Percentiles rank a stretch among this genome's conserved stretches.
These are phyloP conservation scores for Agrilus biguttatus DNA, from an alignment of 2,888 invertebrate genomes.

Conservation along the genomic window DNA sequence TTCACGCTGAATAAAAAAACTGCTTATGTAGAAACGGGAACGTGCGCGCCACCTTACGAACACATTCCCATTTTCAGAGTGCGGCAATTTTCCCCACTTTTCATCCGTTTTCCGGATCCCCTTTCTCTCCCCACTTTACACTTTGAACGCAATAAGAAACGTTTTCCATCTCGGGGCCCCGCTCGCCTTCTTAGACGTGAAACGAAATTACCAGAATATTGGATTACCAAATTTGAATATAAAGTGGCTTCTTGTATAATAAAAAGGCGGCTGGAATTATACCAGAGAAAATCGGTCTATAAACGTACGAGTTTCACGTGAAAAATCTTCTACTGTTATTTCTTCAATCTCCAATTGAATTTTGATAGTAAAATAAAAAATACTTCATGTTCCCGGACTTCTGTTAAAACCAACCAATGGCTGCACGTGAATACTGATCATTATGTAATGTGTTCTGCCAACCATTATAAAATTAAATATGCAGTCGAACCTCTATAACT, in stretches of 20 bases:
- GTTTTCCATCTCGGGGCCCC: slow-evolving; percentile 13
- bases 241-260: slow-evolving; percentile 25
- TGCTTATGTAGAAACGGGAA: slow-evolving; percentile 24
- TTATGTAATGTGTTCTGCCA: too few relatives aligned
- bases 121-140: slow-evolving; percentile 11
- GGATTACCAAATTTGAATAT: slow-evolving; percentile 33
- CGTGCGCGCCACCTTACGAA: slow-evolving; percentile 11
- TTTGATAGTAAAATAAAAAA: too few relatives aligned
- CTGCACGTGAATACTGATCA: too few relatives aligned
- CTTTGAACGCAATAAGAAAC: slow-evolving; percentile 20
- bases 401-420: too few relatives aligned
- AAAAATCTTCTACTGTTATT: too few relatives aligned
- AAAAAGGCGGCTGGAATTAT: too few relatives aligned
- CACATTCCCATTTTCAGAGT: slow-evolving; percentile 21
- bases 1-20: slow-evolving; percentile 23
- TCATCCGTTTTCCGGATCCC: slow-evolving; percentile 17
- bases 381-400: too few relatives aligned
- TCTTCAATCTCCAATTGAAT: too few relatives aligned
- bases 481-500: too few relatives aligned
- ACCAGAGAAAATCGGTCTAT: too few relatives aligned
- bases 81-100: slow-evolving; percentile 22
- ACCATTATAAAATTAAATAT: too few relatives aligned
- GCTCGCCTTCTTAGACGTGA: slow-evolving; percentile 15
- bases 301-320: too few relatives aligned
- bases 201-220: slow-evolving; percentile 33